Percentiles rank a stretch among this genome's conserved stretches.
Conservation (phyloP, 2,113 vertebrate genomes). For the Sardina pilchardus region DNA sequence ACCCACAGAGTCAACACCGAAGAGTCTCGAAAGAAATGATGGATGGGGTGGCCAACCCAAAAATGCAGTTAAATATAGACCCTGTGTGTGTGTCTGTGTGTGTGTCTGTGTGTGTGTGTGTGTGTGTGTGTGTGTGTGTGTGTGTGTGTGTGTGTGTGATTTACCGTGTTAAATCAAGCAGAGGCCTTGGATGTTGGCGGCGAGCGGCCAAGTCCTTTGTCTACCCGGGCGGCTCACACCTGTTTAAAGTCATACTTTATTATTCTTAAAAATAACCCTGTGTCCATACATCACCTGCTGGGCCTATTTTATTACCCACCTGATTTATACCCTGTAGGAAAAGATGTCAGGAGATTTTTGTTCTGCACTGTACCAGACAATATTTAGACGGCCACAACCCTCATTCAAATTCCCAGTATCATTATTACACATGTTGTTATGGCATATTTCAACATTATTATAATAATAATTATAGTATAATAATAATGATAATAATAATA, state of each 20-base stretch:
- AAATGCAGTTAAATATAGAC: constrained; percentile 42
- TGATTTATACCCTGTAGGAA: constrained; percentile 47
- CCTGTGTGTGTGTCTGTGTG: constrained; percentile 18
- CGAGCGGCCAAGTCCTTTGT: constrained; percentile 64
- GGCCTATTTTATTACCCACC: constrained; percentile 40
- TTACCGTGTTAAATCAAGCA: constrained; percentile 39
- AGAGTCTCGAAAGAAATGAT: neutral
- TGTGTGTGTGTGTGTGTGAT: constrained; percentile 32
- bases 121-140: constrained; percentile 23
- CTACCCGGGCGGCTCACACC: constrained; percentile 61
- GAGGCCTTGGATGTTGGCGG: constrained; percentile 11
- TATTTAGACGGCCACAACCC: neutral
- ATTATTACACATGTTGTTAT: too few relatives aligned
- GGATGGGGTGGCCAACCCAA: constrained; percentile 41
- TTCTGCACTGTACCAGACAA: neutral
- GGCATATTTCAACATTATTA: too few relatives aligned
- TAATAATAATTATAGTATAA: too few relatives aligned
- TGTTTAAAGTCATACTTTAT: constrained; percentile 62
- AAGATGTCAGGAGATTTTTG: neutral
- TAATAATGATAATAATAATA: too few relatives aligned
- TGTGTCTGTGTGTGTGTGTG: neutral
- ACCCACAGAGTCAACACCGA: neutral
- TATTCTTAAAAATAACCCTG: constrained; percentile 65
- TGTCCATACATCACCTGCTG: constrained; percentile 31
- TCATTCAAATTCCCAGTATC: neutral